A percentile compares a stretch with the other conserved stretches of the same genome.
These are phyloP conservation scores for Corythornis madagascariensis DNA, from an alignment of 2,113 vertebrate species.

Conservation along the genomic window DNA sequence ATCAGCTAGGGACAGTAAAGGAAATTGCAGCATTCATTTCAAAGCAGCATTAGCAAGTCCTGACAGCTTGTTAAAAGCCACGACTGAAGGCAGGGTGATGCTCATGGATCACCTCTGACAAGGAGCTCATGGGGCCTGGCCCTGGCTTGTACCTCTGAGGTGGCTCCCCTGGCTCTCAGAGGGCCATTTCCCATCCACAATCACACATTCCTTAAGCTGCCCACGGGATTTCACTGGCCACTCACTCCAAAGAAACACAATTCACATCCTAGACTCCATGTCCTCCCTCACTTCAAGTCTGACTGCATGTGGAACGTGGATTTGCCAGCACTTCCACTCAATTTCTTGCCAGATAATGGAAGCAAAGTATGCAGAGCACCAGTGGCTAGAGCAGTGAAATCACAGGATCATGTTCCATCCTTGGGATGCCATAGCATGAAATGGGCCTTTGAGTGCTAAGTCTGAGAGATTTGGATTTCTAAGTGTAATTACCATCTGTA, in stretches of 20 bases:
- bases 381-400: not conserved
- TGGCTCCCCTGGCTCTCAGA: not conserved
- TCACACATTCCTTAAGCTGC: not conserved
- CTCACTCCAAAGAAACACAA: not conserved
- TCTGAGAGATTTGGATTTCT: not conserved
- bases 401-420: not conserved
- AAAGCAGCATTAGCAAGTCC: not conserved
- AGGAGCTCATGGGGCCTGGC: not conserved
- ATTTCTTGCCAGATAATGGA: not conserved
- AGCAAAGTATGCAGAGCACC: not conserved
- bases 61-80: constrained; percentile 37
- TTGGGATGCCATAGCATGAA: not conserved
- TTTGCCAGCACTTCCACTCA: not conserved
- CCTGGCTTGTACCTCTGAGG: not conserved
- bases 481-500: not conserved
- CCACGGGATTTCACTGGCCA: not conserved
- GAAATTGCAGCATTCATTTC: constrained; percentile 17
- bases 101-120: not conserved
- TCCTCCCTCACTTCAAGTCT: not conserved
- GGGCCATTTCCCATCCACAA: not conserved
- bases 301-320: not conserved
- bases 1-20: constrained; percentile 27
- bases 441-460: not conserved
- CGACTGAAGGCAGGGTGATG: not conserved
- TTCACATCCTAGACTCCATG: not conserved